Conservation (phyloP, 2,888 invertebrate genomes). For the Acleris emargana region DNA sequence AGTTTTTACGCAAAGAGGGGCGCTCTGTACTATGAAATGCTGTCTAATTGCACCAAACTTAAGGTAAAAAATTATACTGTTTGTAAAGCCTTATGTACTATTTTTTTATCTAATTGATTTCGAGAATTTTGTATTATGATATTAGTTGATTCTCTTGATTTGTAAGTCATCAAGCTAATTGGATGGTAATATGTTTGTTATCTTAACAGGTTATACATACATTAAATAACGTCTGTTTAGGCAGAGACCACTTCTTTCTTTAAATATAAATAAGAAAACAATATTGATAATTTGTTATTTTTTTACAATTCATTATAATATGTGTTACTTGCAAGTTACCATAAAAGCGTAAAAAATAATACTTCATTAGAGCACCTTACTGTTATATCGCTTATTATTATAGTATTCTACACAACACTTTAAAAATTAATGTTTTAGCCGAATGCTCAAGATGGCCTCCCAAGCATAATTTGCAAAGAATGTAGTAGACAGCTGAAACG, state of each 20-base stretch:
- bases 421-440: slow-evolving; percentile 53
- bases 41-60: slow-evolving; percentile 66
- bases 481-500: slow-evolving; percentile 67
- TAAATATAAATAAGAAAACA: too few relatives aligned
- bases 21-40: slow-evolving; percentile 67
- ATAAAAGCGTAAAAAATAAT: too few relatives aligned
- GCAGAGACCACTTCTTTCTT: too few relatives aligned
- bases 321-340: too few relatives aligned
- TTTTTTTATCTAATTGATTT: slow-evolving; percentile 1
- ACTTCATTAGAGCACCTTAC: too few relatives aligned
- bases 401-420: slow-evolving; percentile 24
- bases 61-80: slow-evolving; percentile 52
- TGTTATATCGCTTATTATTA: background rate
- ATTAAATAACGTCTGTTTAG: too few relatives aligned
- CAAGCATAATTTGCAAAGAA: slow-evolving; percentile 70
- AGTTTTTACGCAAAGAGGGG: slow-evolving; percentile 64
- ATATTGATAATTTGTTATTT: too few relatives aligned
- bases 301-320: too few relatives aligned
- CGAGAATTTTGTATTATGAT: background rate
- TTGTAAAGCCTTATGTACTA: background rate
- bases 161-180: background rate
- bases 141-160: slow-evolving; percentile 4
- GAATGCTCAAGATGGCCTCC: slow-evolving; percentile 63
- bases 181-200: background rate
- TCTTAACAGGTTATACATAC: too few relatives aligned